Evolutionary conservation across 1,140 invertebrate genomes (phyloP).

Genomic region (Cardiocondyla obscurior): DNA sequence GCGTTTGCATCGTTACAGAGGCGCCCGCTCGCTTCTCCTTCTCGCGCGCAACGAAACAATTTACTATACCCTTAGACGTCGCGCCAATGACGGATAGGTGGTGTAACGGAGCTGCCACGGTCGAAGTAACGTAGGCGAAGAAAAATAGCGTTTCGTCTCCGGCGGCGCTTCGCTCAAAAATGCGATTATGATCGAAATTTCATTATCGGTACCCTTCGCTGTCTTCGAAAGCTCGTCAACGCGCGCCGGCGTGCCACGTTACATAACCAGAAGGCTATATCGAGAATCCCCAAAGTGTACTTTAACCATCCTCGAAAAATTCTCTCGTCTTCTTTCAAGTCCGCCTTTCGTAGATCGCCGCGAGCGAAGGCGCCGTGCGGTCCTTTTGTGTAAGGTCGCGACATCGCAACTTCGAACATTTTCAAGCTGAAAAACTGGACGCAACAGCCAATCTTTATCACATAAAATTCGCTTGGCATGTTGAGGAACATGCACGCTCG

Average conservation of each 20-base stretch:
- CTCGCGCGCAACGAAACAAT: conserved; percentile 50
- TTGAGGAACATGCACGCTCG: background rate
- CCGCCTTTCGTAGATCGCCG: background rate
- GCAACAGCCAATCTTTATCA: background rate
- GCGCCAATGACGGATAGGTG: conserved; percentile 44
- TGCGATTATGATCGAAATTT: conserved; percentile 54
- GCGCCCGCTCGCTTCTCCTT: background rate
- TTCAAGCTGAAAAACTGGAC: background rate
- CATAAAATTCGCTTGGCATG: background rate
- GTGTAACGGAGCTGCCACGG: conserved; percentile 10
- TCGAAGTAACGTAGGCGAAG: conserved; percentile 13
- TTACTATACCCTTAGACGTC: conserved; percentile 49
- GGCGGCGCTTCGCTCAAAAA: conserved; percentile 23
- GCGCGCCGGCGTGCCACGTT: conserved; percentile 12
- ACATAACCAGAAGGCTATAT: conserved; percentile 17
- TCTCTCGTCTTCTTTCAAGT: conserved; percentile 22
- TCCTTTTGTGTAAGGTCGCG: background rate
- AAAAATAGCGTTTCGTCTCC: conserved; percentile 40
- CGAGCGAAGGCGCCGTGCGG: conserved; percentile 6
- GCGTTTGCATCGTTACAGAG: conserved; percentile 49
- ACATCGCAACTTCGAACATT: background rate
- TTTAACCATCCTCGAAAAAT: conserved; percentile 38
- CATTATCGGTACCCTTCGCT: conserved; percentile 31
- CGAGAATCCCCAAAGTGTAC: conserved; percentile 29
- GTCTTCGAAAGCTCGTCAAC: conserved; percentile 27